Conservation (phyloP, 2,113 vertebrate genomes). For the Myrmecophaga tridactyla region DNA sequence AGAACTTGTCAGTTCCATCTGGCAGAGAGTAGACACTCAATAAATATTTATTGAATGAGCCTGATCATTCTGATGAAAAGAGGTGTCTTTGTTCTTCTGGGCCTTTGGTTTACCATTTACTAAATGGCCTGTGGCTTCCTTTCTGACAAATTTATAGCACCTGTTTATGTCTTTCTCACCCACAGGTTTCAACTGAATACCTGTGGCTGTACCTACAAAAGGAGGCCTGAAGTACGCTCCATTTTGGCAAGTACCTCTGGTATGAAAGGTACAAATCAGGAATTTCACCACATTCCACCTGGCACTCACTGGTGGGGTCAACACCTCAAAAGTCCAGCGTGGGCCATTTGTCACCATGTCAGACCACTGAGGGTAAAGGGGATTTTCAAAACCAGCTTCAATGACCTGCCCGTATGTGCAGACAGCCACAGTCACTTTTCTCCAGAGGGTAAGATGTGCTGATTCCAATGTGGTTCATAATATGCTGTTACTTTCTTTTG, state of each 20-base stretch:
- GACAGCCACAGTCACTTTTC: conserved; percentile 42
- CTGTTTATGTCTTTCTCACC: conserved; percentile 61
- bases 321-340: conserved; percentile 27
- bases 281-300: conserved; percentile 61
- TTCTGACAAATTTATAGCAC: conserved; percentile 46
- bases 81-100: conserved; percentile 35
- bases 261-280: conserved; percentile 71
- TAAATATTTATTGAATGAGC: conserved; percentile 48
- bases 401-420: background rate
- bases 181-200: conserved; percentile 64
- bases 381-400: conserved; percentile 17
- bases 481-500: conserved; percentile 48
- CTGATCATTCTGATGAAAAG: conserved; percentile 51
- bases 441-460: background rate
- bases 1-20: background rate
- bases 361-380: conserved; percentile 19
- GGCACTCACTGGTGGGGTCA: conserved; percentile 37
- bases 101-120: conserved; percentile 40
- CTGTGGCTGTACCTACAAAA: conserved; percentile 52
- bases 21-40: background rate
- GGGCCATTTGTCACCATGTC: conserved; percentile 45
- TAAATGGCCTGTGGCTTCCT: conserved; percentile 41
- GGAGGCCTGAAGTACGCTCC: conserved; percentile 42
- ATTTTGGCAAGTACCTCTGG: conserved; percentile 45
- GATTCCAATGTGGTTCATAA: conserved; percentile 41